These are phyloP conservation scores for Plutella xylostella DNA, from an alignment of 2,888 invertebrate species.

Conservation along the genomic window DNA sequence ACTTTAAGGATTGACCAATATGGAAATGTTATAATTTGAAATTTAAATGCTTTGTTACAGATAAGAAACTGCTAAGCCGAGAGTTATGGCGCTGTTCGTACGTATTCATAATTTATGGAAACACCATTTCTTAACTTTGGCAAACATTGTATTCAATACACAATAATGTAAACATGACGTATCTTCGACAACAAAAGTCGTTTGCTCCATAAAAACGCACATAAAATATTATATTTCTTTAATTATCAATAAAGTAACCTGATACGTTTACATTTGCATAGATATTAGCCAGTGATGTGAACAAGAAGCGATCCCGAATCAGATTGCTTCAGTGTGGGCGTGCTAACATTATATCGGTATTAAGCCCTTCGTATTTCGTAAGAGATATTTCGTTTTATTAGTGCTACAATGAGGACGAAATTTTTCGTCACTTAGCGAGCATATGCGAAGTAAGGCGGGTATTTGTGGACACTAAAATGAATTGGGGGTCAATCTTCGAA, in stretches of 20 bases:
- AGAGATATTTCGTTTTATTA: slow-evolving; percentile 24
- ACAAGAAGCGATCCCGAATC: slow-evolving; percentile 1
- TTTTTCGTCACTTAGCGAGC: slow-evolving; percentile 49
- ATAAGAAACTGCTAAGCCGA: too few species aligned
- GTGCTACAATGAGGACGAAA: slow-evolving; percentile 28
- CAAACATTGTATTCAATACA: too few species aligned
- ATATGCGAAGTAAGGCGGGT: slow-evolving; percentile 34
- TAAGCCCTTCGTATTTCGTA: slow-evolving; percentile 34
- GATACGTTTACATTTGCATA: slow-evolving; percentile 9
- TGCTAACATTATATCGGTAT: slow-evolving; percentile 37
- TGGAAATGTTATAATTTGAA: too few species aligned
- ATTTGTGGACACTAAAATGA: slow-evolving; percentile 34
- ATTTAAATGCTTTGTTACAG: too few species aligned
- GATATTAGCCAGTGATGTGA: slow-evolving; percentile 5
- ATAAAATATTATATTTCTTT: slow-evolving; percentile 2
- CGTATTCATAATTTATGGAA: too few species aligned
- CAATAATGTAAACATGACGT: too few species aligned
- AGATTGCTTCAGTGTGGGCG: slow-evolving; percentile 31
- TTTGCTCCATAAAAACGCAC: background rate
- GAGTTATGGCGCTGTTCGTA: too few species aligned
- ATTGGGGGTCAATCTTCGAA: slow-evolving; percentile 35
- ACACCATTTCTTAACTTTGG: too few species aligned
- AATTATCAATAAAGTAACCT: slow-evolving; percentile 8
- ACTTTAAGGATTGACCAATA: too few species aligned
- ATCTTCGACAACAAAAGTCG: too few species aligned